Conservation (phyloP, 1,140 invertebrate genomes). For the Teleogryllus occipitalis region DNA sequence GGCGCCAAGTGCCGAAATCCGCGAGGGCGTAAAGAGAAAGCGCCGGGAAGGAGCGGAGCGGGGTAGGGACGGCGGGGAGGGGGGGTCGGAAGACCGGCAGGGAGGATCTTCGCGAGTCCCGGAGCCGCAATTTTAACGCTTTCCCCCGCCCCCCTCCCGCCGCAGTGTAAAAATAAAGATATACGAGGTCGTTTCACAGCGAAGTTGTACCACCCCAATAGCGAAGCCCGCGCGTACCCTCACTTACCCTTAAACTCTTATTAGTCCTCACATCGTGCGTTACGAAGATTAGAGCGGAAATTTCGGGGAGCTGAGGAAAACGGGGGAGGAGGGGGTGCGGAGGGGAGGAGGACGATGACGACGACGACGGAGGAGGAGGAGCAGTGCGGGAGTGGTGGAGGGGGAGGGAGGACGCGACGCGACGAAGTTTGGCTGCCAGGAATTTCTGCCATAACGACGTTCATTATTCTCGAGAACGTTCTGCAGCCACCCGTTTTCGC, state of each 20-base stretch:
- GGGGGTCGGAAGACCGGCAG: not conserved
- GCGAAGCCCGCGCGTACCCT: not conserved
- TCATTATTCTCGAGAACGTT: not conserved
- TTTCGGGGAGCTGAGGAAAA: not conserved
- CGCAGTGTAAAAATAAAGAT: not conserved
- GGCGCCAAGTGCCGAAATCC: not conserved
- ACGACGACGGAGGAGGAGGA: not conserved
- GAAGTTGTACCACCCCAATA: not conserved
- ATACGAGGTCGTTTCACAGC: not conserved
- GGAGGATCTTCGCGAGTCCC: not conserved
- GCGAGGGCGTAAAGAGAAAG: not conserved
- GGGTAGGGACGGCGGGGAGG: too few species aligned
- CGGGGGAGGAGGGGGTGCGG: not conserved
- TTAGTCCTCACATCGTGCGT: not conserved
- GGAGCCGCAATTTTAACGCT: not conserved
- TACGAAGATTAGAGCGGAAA: not conserved
- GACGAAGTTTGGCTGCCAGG: not conserved
- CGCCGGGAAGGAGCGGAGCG: too few species aligned
- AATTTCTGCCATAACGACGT: constrained; percentile 1
- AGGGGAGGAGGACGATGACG: not conserved
- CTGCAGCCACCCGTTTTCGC: not conserved
- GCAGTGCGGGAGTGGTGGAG: not conserved
- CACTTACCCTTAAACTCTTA: not conserved
- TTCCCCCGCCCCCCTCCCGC: too few species aligned
- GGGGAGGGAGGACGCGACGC: not conserved